A percentile compares a stretch with the other conserved stretches of the same genome.
phyloP scores from a whole-genome alignment of 1,140 invertebrate species.

The Sitophilus oryzae region DNA sequence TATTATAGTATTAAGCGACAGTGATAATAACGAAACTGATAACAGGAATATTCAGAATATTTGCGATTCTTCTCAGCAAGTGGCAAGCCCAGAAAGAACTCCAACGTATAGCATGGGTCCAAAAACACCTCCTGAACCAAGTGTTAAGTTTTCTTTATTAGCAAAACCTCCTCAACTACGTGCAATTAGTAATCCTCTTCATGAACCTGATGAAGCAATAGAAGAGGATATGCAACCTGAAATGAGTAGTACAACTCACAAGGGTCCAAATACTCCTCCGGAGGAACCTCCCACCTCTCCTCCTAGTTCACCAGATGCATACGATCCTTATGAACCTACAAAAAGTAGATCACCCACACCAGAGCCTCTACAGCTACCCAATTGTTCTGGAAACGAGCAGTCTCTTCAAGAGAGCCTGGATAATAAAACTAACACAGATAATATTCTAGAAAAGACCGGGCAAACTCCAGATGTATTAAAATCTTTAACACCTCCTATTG shows the following conservation, averaged over 20 bases:
- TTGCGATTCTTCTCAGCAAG: slow-evolving; percentile 38
- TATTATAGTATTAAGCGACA: slow-evolving; percentile 75
- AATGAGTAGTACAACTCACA: slow-evolving; percentile 39
- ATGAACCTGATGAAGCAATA: slow-evolving; percentile 48
- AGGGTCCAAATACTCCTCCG: slow-evolving; percentile 59
- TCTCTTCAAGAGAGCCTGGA: slow-evolving; percentile 8
- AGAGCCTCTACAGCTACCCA: slow-evolving; percentile 40
- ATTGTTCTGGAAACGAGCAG: slow-evolving; percentile 16
- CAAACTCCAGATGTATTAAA: slow-evolving; percentile 29
- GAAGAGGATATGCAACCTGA: slow-evolving; percentile 46
- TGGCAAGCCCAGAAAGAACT: slow-evolving; percentile 33
- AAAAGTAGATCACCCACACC: slow-evolving; percentile 63
- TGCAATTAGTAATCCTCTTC: slow-evolving; percentile 56
- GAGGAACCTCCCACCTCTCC: slow-evolving; percentile 58
- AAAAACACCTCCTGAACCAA: slow-evolving; percentile 69
- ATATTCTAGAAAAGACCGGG: slow-evolving; percentile 17
- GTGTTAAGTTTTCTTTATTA: slow-evolving; percentile 61
- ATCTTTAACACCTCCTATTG: slow-evolving; percentile 37
- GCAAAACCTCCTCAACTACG: slow-evolving; percentile 54
- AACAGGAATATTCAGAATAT: slow-evolving; percentile 30
- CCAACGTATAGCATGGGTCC: slow-evolving; percentile 51
- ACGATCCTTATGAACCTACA: slow-evolving; percentile 84
- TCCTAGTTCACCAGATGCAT: slow-evolving; percentile 65
- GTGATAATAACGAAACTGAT: slow-evolving; percentile 57
- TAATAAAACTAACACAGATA: slow-evolving; percentile 15